Evolutionary conservation across 64 coral and sea anemone species (phyloP).

Genomic region (Hydrozoanthus tunicans): DNA sequence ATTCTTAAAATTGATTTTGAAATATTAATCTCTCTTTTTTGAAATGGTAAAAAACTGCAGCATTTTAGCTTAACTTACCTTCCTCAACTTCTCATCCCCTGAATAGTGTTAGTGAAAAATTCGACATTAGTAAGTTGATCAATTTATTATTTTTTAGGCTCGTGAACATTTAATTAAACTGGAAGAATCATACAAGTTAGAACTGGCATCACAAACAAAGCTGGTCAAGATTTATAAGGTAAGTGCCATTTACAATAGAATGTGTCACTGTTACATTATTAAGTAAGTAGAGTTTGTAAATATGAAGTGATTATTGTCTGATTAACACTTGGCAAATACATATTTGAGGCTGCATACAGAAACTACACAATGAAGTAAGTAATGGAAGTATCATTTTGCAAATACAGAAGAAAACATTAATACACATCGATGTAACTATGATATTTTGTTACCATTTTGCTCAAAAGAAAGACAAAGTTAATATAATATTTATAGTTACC

Average conservation of each 20-base stretch:
- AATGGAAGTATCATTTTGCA: no score
- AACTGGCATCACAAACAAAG: constrained; percentile 94
- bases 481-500: no score
- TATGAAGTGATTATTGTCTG: not conserved
- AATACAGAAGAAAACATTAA: no score
- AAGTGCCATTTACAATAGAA: not conserved
- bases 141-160: constrained; percentile 55
- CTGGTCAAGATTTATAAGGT: constrained; percentile 93
- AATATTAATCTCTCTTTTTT: no score
- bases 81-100: not conserved
- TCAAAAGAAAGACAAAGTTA: no score
- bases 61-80: not conserved
- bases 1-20: no score
- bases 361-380: no score
- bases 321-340: not conserved
- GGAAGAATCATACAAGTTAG: constrained; percentile 92
- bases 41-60: no score
- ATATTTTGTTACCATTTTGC: no score
- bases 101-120: no score
- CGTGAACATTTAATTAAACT: constrained; percentile 80
- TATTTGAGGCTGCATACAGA: not conserved
- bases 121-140: no score
- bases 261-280: not conserved
- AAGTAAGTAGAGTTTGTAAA: not conserved
- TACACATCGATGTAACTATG: no score